Evolutionary conservation across 2,113 vertebrate species (phyloP).

Genomic region (Prinia subflava): DNA sequence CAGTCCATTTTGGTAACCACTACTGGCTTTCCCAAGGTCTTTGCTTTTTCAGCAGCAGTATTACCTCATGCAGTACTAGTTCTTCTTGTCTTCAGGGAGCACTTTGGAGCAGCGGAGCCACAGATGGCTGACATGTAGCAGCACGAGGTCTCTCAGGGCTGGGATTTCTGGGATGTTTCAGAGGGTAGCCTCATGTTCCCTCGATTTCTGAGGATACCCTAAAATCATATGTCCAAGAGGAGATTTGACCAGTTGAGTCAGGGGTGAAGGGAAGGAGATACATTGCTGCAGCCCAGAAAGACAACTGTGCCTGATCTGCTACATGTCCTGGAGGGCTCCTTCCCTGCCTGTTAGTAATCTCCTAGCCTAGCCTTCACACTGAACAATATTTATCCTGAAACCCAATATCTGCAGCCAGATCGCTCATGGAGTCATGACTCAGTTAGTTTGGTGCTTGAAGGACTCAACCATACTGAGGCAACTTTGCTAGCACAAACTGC

Average conservation of each 20-base stretch:
- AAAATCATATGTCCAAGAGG: neutral
- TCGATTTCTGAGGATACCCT: neutral
- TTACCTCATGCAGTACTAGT: neutral
- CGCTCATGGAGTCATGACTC: neutral
- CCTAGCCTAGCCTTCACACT: neutral
- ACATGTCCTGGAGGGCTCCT: neutral
- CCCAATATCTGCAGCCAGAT: neutral
- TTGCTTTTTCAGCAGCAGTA: neutral
- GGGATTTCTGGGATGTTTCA: neutral
- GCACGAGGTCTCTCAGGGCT: neutral
- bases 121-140: accelerated
- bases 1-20: neutral
- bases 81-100: neutral
- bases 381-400: neutral
- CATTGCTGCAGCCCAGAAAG: neutral
- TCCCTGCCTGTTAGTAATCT: neutral
- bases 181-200: neutral
- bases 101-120: neutral
- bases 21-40: neutral
- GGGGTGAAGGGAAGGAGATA: neutral
- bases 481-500: neutral
- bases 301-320: neutral
- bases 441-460: neutral
- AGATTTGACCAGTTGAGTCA: neutral
- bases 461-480: neutral